phyloP scores from a whole-genome alignment of 2,888 invertebrate species.

The Lordiphosa andalusiaca region DNA sequence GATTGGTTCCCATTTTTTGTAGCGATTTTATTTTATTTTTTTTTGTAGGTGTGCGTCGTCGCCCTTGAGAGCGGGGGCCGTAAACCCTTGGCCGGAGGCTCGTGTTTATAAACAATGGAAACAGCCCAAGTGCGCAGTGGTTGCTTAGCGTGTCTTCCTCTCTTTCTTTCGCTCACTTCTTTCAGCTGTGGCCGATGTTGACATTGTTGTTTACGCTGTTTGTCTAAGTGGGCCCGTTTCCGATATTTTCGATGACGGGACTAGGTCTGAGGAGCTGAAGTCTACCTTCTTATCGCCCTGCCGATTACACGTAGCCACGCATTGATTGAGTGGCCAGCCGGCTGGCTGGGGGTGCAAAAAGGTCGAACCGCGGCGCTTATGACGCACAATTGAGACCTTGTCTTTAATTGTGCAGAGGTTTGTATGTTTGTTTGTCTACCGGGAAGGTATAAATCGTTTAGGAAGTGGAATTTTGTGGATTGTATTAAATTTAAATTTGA shows the following conservation, averaged over 20 bases:
- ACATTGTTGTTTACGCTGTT: constrained; percentile 32
- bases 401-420: not conserved
- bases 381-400: constrained; percentile 12
- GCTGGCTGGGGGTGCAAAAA: constrained; percentile 3
- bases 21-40: not conserved
- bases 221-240: constrained; percentile 44
- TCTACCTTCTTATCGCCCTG: constrained; percentile 26
- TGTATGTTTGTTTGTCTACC: not conserved
- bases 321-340: constrained; percentile 29
- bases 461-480: not conserved
- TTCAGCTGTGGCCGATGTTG: constrained; percentile 16
- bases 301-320: constrained; percentile 35
- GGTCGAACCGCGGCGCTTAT: constrained; percentile 6
- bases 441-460: not conserved
- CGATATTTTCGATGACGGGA: constrained; percentile 23
- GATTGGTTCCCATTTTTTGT: constrained; percentile 3
- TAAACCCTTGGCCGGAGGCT: constrained; percentile 31
- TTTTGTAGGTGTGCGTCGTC: constrained; percentile 14
- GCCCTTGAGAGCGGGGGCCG: constrained; percentile 30
- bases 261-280: constrained; percentile 1
- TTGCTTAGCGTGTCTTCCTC: not conserved
- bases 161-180: not conserved
- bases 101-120: constrained; percentile 33
- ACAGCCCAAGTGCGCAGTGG: constrained; percentile 22
- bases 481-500: too few relatives aligned